Percentiles rank a stretch among this genome's conserved stretches.
These are phyloP conservation scores for Axinella damicornis DNA, from an alignment of 37 sponge, comb jelly and placozoan genomes.

Conservation along the genomic window DNA sequence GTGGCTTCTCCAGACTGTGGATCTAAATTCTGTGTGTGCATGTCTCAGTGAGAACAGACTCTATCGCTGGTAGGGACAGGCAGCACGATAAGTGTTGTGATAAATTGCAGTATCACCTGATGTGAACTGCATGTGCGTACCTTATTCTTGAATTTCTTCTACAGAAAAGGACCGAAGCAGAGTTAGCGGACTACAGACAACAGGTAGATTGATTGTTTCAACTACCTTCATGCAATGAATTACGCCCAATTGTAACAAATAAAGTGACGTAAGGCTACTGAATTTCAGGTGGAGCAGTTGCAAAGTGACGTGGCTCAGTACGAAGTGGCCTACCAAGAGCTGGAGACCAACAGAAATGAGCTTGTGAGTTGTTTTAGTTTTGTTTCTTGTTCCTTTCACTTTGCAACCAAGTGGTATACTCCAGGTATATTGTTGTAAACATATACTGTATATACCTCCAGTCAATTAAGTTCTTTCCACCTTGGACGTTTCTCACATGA, in stretches of 20 bases:
- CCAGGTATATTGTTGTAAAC: no score
- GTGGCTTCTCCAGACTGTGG: no score
- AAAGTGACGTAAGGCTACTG: no score
- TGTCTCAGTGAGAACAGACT: no score
- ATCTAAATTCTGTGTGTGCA: no score
- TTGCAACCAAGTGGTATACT: no score
- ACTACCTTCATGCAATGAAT: no score
- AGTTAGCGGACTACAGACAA: constrained; percentile 8
- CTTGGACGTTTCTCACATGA: background rate
- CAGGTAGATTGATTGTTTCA: constrained; percentile 36
- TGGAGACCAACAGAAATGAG: constrained; percentile 52
- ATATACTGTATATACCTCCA: background rate
- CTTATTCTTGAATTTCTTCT: no score
- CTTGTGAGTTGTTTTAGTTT: constrained; percentile 29
- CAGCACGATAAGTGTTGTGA: background rate
- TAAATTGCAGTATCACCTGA: background rate
- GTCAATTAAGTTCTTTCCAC: background rate
- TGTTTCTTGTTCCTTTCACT: no score
- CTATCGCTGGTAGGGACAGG: no score
- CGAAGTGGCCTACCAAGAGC: constrained; percentile 61
- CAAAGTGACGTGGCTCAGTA: constrained; percentile 63
- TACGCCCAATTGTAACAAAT: no score
- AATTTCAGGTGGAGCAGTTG: constrained; percentile 59
- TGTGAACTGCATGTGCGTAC: background rate
- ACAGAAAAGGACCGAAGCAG: constrained; percentile 33